Conservation (phyloP, 2,113 vertebrate species). For the Petaurus breviceps region DNA sequence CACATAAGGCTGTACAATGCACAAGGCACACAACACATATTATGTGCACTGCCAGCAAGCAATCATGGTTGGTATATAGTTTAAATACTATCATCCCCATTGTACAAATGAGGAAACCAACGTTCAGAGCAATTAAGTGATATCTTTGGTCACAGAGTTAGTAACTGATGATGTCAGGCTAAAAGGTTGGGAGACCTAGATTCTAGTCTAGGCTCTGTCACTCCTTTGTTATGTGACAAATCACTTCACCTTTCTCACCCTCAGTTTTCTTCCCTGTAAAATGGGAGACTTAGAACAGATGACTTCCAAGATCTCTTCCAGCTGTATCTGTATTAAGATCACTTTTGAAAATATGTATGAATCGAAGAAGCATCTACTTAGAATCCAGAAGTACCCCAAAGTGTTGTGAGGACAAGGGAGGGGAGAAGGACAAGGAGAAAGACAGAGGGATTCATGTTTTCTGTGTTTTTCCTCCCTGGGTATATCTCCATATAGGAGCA, state of each 20-base stretch:
- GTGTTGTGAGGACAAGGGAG: not conserved
- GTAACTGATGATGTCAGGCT: not conserved
- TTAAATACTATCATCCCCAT: not conserved
- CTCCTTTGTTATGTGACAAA: not conserved
- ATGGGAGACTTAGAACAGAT: not conserved
- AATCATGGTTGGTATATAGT: not conserved
- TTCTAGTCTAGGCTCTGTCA: not conserved
- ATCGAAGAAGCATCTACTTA: not conserved
- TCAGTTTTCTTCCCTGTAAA: not conserved
- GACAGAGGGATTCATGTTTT: not conserved
- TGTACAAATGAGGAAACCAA: not conserved
- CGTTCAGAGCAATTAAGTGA: not conserved
- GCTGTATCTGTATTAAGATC: not conserved
- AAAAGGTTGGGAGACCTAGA: not conserved
- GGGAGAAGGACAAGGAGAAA: not conserved
- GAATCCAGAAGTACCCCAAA: not conserved
- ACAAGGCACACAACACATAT: not conserved
- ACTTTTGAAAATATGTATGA: not conserved
- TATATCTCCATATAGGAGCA: conserved; percentile 67
- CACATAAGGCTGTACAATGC: not conserved
- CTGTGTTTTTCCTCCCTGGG: conserved; percentile 34
- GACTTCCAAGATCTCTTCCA: not conserved
- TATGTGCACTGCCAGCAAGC: not conserved
- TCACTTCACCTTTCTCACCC: not conserved
- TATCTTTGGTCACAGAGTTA: not conserved